Evolutionary conservation across 37 sponge, comb jelly and placozoan species (phyloP), one percentile per base, ranked within the genome.

Genomic region (Beroe forskalii): DNA sequence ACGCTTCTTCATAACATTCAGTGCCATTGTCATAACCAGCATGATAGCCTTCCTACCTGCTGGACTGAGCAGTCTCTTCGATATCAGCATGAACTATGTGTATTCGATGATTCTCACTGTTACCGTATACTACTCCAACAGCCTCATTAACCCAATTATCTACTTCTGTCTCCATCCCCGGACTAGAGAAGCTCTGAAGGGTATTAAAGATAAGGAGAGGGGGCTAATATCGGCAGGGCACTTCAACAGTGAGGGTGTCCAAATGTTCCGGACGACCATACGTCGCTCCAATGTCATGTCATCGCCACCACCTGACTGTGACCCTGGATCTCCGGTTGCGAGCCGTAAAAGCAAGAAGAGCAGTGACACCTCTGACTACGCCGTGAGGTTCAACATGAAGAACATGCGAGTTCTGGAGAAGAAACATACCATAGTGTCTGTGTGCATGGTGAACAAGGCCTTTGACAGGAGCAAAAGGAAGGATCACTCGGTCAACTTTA

Each of bases 131-230:
- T 80, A 80, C 35, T 80, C 86, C 30, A 80, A 80, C 55, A 38
- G 40, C 20, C 20, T 80, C n/a, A 44, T 80, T 3, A 80, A 80
- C 35, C 86, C 86, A 3, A 42, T 80, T 1, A 44, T 44, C 28
- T 80, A 80, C 30, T 80, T 80, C 86, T 80, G 86, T 43, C n/a
- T 44, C 22, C 44, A 80, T 24, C 86, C 86, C 37, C 37, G 55
- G 19, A 25, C 55, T 28, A 80, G 42, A 25, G 86, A 48, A 48
- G 55, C 55, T 17, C 55, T 48, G 12, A 48, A 48, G 55, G 55
- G 55, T 48, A 48, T 48, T 12, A 48, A 48, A 12, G 55, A 48
- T 48, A 48, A 48, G 55, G 55, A 48, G 55, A 48, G 55, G 12
- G 55, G 55, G 12, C 12, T 48, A 6, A 48, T 48, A 12, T 48